Conservation (phyloP, 2,888 invertebrate species). For the Nycteola revayana region DNA sequence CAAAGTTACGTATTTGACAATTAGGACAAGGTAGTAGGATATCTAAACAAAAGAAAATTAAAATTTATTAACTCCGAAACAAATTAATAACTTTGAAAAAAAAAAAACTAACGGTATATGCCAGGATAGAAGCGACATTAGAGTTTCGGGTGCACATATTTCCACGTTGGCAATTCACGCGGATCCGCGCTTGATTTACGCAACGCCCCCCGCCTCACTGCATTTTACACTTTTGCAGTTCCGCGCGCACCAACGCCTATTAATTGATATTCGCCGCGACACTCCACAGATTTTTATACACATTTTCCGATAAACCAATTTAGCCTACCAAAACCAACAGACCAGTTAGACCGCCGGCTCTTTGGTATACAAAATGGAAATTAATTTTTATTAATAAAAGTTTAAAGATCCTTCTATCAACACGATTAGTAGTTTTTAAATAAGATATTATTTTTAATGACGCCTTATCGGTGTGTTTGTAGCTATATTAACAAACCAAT, state of each 20-base stretch:
- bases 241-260: constrained; percentile 67
- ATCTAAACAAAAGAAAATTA: too few species aligned
- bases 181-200: constrained; percentile 71
- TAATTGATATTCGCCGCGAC: constrained; percentile 74
- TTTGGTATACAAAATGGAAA: constrained; percentile 12
- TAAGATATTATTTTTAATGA: constrained; percentile 18
- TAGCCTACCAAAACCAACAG: constrained; percentile 14
- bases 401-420: constrained; percentile 19
- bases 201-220: constrained; percentile 69
- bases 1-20: too few species aligned
- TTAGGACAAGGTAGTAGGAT: too few species aligned
- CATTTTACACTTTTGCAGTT: constrained; percentile 80
- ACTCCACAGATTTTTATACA: constrained; percentile 44
- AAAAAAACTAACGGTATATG: too few species aligned
- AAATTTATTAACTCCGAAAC: too few species aligned
- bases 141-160: constrained; percentile 41
- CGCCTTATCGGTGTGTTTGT: constrained; percentile 15
- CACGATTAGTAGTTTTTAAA: constrained; percentile 21
- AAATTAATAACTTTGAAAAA: too few species aligned
- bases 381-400: constrained; percentile 16
- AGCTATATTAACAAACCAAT: constrained; percentile 17
- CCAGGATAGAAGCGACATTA: too few species aligned
- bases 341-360: constrained; percentile 13
- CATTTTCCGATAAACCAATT: constrained; percentile 25
- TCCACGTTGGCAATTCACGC: constrained; percentile 66